phyloP scores from a whole-genome alignment of 2,888 invertebrate genomes.

The Malthinus flaveolus region DNA sequence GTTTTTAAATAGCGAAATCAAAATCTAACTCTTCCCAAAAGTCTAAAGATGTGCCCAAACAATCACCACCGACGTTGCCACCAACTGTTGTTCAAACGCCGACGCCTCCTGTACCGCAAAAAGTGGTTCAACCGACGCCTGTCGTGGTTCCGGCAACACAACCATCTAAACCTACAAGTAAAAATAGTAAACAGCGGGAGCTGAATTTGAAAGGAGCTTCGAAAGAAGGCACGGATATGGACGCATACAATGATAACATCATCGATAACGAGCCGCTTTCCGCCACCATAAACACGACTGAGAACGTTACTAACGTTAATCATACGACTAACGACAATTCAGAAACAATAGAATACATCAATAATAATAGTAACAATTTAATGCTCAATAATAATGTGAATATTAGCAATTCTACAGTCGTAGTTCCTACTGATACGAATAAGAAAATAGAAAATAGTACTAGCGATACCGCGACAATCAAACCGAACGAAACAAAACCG shows the following conservation, averaged over 20 bases:
- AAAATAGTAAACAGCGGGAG: constrained; percentile 58
- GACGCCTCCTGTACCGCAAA: constrained; percentile 23
- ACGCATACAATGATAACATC: constrained; percentile 56
- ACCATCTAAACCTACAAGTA: constrained; percentile 57
- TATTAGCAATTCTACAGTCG: constrained; percentile 19
- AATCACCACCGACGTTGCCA: constrained; percentile 13
- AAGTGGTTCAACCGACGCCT: constrained; percentile 28
- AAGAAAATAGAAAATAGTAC: constrained; percentile 16
- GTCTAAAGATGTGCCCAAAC: constrained; percentile 40
- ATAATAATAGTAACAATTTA: constrained; percentile 33
- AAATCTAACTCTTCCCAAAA: constrained; percentile 46
- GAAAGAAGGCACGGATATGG: constrained; percentile 66
- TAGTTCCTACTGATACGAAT: constrained; percentile 10
- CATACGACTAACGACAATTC: constrained; percentile 22
- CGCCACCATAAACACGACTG: background rate
- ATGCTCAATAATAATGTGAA: constrained; percentile 41
- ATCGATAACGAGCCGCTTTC: constrained; percentile 23
- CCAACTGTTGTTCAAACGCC: constrained; percentile 12
- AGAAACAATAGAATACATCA: constrained; percentile 16
- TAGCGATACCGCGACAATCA: constrained; percentile 36
- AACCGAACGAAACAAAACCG: constrained; percentile 37
- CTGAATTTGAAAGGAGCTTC: constrained; percentile 61
- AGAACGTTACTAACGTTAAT: constrained; percentile 17
- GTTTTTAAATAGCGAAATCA: constrained; percentile 38
- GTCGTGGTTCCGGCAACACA: constrained; percentile 48